phyloP scores from a whole-genome alignment of 2,113 vertebrate genomes.

The Motacilla tschutschensis region DNA sequence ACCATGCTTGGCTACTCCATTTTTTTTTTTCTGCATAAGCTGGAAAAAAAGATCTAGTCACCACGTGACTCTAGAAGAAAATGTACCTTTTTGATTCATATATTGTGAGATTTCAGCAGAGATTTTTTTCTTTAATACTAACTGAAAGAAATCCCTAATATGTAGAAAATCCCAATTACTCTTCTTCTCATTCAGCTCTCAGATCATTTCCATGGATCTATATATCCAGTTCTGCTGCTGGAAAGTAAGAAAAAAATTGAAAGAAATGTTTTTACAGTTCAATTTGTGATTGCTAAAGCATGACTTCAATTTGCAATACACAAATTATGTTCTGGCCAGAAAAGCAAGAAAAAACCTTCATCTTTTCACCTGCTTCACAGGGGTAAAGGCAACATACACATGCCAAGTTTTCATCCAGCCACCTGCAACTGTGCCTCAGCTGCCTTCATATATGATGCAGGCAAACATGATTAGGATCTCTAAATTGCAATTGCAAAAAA shows the following conservation, averaged over 20 bases:
- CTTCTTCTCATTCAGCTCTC: not conserved
- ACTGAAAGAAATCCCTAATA: not conserved
- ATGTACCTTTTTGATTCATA: not conserved
- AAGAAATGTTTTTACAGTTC: not conserved
- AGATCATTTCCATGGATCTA: not conserved
- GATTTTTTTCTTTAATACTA: not conserved
- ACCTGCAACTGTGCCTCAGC: not conserved
- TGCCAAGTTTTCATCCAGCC: not conserved
- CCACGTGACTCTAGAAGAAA: not conserved
- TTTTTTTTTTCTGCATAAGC: not conserved
- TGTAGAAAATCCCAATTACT: not conserved
- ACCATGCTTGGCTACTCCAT: not conserved
- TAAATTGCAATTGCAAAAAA: not conserved
- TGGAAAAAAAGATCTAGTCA: not conserved
- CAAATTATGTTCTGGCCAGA: not conserved
- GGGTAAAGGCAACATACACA: not conserved
- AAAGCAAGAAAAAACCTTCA: not conserved
- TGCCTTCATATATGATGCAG: not conserved
- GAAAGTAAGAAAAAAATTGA: not conserved
- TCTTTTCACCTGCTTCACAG: not conserved
- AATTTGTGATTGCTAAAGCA: not conserved
- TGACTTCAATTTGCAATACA: not conserved
- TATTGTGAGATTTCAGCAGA: not conserved
- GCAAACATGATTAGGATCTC: not conserved
- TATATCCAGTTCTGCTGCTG: not conserved